Base-by-base conservation (phyloP, 2,113 vertebrate species). In the Tonatia bakeri region DNA sequence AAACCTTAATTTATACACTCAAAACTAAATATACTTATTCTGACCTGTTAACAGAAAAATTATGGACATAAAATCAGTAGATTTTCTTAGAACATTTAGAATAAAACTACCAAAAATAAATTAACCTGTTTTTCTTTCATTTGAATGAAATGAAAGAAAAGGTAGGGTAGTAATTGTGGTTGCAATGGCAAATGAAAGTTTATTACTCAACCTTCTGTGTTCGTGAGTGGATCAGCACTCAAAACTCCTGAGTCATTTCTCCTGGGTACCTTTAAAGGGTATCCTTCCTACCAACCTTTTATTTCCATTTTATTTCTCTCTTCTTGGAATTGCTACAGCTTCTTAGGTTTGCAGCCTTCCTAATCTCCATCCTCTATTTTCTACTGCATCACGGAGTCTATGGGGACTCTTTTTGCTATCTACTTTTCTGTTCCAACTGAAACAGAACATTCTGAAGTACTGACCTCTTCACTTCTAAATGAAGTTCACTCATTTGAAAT, bases 391-490 rank as follows among this genome's bases (percentile, higher is more conserved):
- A 33, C 45, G 47, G 36, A 75, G 45, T 94, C 96, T 76, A 56
- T 4, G 52, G 86, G 75, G 90, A 69, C 28, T 84, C 20, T n/a
- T 43, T 89, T 40, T 79, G 59, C 54, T 54, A 54, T 56, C n/a
- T 80, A 86, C 61, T 75, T 73, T 87, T 87, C 89, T 95, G 56
- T 80, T 95, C 64, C 36, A 84, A 96, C 89, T 59, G 70, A 94
- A 93, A 88, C 17, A 90, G 87, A 94, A 93, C 2, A 76, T 33
- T 94, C 64, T 98, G 91, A 98, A 45, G 96, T 96, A 96, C 50
- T 0, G 2, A 43, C 54, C 84, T 86, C 85, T 73, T 89, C 75
- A 67, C 45, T 80, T 69, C 59, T 83, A 90, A 97, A 56, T 94
- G 90, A 97, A 72, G 70, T 90, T 45, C 67, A 45, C 56, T 80